Conservation (phyloP, 2,113 vertebrate species). For the Crotalus viridis region DNA sequence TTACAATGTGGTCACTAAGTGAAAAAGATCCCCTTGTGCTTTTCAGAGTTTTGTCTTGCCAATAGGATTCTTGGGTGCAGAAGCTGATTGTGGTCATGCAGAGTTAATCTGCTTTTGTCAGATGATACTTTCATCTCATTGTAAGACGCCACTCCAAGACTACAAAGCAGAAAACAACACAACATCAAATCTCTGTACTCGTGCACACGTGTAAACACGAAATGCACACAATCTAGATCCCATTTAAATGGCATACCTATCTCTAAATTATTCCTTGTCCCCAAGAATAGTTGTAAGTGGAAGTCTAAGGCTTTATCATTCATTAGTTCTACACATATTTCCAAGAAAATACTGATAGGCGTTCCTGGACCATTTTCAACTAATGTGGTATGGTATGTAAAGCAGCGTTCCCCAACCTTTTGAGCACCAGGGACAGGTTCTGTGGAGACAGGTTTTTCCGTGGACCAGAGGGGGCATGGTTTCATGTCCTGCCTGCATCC, state of each 20-base stretch:
- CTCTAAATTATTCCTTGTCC: not conserved
- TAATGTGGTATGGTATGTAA: not conserved
- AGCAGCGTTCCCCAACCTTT: not conserved
- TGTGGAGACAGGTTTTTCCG: too few species aligned
- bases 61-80: not conserved
- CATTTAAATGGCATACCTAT: not conserved
- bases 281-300: not conserved
- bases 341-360: not conserved
- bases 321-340: not conserved
- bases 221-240: not conserved
- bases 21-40: not conserved
- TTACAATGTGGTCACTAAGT: not conserved
- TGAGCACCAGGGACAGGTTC: too few species aligned
- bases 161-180: not conserved
- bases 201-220: not conserved
- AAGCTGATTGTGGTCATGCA: slow-evolving; percentile 16
- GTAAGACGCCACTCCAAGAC: not conserved
- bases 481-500: too few species aligned
- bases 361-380: not conserved
- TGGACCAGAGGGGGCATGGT: too few species aligned
- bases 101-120: not conserved
- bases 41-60: not conserved
- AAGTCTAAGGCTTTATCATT: not conserved
- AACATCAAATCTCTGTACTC: not conserved
- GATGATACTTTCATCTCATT: not conserved